phyloP scores from a whole-genome alignment of 2,113 vertebrate species.

The Henicopernis longicauda region DNA sequence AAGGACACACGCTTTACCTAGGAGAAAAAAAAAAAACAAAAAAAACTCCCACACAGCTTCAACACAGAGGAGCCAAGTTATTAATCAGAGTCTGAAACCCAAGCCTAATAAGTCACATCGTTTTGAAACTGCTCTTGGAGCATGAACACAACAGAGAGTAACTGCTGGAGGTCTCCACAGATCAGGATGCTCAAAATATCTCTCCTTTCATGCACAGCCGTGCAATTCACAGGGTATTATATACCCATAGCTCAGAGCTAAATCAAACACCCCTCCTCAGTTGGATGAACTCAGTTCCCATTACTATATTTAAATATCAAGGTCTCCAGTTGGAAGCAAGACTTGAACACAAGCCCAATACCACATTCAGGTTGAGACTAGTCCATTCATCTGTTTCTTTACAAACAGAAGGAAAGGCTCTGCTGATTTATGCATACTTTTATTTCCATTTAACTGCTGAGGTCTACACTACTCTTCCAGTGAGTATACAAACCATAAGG shows the following conservation, averaged over 20 bases:
- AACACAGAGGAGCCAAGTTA: not conserved
- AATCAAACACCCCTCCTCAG: not conserved
- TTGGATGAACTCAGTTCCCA: not conserved
- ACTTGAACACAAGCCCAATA: not conserved
- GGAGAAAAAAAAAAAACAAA: not conserved
- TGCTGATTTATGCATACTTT: not conserved
- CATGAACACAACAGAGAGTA: not conserved
- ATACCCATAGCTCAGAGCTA: not conserved
- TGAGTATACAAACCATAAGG: not conserved
- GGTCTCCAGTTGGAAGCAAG: not conserved
- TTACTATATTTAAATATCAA: not conserved
- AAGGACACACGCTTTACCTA: not conserved
- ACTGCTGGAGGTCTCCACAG: not conserved
- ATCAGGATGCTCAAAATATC: not conserved
- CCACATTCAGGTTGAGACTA: not conserved
- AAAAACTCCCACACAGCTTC: not conserved
- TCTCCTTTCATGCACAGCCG: not conserved
- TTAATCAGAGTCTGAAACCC: not conserved
- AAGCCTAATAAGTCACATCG: not conserved
- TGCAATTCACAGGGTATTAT: not conserved
- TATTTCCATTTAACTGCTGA: conserved; percentile 1
- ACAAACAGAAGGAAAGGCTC: not conserved
- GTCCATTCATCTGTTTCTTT: not conserved
- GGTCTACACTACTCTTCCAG: not conserved
- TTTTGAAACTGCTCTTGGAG: not conserved